A percentile compares a stretch with the other conserved stretches of the same genome.
phyloP scores from a whole-genome alignment of 92 coral and sea anemone genomes.

The Pocillopora grandis region DNA sequence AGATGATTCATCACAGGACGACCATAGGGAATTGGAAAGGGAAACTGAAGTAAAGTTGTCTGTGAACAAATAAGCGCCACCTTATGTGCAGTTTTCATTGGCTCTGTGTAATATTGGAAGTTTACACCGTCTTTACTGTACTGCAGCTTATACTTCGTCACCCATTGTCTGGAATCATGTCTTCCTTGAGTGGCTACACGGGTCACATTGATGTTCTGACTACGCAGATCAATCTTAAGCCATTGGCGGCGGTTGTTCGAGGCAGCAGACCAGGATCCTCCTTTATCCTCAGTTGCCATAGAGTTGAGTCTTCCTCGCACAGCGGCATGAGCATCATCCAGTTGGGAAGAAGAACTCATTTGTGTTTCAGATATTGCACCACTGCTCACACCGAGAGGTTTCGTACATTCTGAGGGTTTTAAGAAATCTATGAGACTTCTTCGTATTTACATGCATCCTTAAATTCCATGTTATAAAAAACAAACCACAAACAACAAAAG shows the following conservation, averaged over 20 bases:
- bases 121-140: background rate
- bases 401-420: background rate
- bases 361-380: background rate
- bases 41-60: background rate
- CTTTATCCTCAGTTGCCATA: background rate
- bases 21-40: background rate
- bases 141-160: slow-evolving; percentile 3
- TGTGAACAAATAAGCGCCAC: background rate
- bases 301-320: background rate
- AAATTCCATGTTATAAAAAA: too few species aligned
- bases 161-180: background rate
- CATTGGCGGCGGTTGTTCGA: background rate
- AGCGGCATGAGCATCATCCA: background rate
- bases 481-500: too few species aligned
- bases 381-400: background rate
- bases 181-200: slow-evolving; percentile 6
- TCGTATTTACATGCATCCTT: too few species aligned
- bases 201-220: background rate
- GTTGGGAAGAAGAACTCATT: background rate
- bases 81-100: background rate
- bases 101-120: background rate
- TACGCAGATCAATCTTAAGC: background rate
- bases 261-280: background rate
- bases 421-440: too few species aligned
- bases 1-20: background rate